Evolutionary conservation across 2,113 vertebrate species (phyloP), one percentile per base, ranked within the genome.

Genomic region (Salvelinus alpinus): DNA sequence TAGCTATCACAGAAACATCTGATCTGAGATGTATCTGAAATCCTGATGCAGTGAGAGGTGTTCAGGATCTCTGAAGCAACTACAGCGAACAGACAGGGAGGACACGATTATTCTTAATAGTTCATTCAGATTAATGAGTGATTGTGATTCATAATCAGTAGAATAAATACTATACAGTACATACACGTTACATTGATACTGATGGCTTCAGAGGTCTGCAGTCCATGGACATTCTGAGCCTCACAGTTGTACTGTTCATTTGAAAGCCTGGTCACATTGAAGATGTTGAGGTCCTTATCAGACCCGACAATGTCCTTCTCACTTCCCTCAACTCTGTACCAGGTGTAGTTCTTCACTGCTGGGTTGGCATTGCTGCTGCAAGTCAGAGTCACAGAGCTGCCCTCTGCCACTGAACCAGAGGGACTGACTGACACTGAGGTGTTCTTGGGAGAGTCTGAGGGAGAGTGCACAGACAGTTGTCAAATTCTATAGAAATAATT

Each of bases 391-490:
- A 91, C 85, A 29, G 85, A 77, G 75, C 68, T 82, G 71, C 90
- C 85, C 2, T 88, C 79, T 25, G 13, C 16, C n/a, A 91, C 67
- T 3, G 86, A 73, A 51, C 80, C 78, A 62, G 88, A 76, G 11
- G 89, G 86, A 20, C 76, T 67, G 2, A 57, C 77, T 1, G 77
- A 78, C 12, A 91, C 72, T 0, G 85, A 78, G 2, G 86, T 91
- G 80, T 91, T 87, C 12, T 84, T 84, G 13, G 93, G 92, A 65
- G 85, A n/a, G 81, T 92, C 91, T 93, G 70, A 29, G 79, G 60
- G 70, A 62, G 0, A 75, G 29, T 5, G 48, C 47, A 24, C n/a
- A 70, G 44, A 71, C 25, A 51, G 6, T 44, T 16, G 20, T 2
- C 68, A 73, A 12, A 75, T 54, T 5, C 2, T 22, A 22, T 54